Base-by-base conservation (phyloP, 2,113 vertebrate species). In the Pachycephala philippinensis region DNA sequence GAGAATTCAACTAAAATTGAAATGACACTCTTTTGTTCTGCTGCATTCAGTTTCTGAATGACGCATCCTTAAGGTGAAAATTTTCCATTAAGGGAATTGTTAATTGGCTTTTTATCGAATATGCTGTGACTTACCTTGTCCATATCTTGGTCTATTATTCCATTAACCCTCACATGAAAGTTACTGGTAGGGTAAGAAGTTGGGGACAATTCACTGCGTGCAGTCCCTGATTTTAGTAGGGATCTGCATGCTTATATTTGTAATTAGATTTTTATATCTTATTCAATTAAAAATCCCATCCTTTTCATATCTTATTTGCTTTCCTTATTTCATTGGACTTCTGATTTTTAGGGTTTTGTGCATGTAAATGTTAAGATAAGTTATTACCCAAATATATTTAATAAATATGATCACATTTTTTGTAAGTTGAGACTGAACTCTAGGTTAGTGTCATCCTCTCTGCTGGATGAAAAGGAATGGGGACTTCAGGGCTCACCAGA, bases 1-100 rank as follows among this genome's bases (percentile, higher is more conserved):
- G n/a, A 63, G 37, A 95, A 95, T 87, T 87, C 45, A 80, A n/a
- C 28, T 69, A 61, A 94, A 97, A 95, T 77, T 64, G 69, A 93
- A 86, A 95, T 82, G 10, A 50, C 40, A 47, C 27, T 82, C 4
- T 53, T 81, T 61, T 72, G 26, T 68, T 90, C 35, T 81, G 18
- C 52, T 75, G 24, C 60, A 54, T 85, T 69, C 60, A 20, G 11
- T 80, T 95, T 85, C 76, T 86, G 63, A 68, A 77, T 70, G 31
- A 60, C 44, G 44, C 9, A 47, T 53, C 19, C 53, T 39, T 74
- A 56, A 57, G 20, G n/a, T 54, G 63, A 96, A 94, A 54, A 74
- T 72, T 87, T 93, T 75, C 59, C 42, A 66, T 78, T 68, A 84
- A 84, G 17, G 19, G 33, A 81, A 64, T 39, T 40, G 24, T 15